Percentiles rank a stretch among this genome's conserved stretches.
These are phyloP conservation scores for Halictus quadricinctus DNA, from an alignment of 2,888 invertebrate species.

Conservation along the genomic window DNA sequence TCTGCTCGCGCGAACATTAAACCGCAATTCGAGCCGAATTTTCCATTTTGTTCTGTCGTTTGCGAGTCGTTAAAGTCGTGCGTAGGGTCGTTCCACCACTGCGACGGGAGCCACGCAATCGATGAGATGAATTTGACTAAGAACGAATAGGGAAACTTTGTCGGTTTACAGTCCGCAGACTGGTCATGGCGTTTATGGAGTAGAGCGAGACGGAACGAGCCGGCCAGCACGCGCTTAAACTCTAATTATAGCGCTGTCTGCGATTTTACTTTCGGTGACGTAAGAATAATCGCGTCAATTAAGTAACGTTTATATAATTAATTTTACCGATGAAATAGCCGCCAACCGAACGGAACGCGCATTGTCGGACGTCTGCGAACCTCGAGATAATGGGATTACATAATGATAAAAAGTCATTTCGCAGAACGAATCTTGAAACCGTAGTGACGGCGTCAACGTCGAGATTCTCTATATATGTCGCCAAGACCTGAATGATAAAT, in stretches of 20 bases:
- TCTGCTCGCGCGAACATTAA: too few relatives aligned
- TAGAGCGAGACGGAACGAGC: constrained; percentile 35
- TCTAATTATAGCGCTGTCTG: constrained; percentile 63
- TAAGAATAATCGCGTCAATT: constrained; percentile 72
- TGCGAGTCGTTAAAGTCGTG: neutral
- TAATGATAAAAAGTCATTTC: neutral
- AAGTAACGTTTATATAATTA: constrained; percentile 75
- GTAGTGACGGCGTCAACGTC: neutral
- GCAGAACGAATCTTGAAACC: neutral
- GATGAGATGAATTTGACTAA: constrained; percentile 10
- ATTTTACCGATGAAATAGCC: neutral
- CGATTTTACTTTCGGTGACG: constrained; percentile 71
- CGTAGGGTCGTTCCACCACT: neutral
- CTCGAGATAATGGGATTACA: neutral
- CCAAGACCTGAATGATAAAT: too few relatives aligned
- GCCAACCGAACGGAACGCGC: neutral
- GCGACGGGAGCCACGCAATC: neutral
- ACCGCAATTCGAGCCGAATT: neutral
- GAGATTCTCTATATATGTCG: too few relatives aligned
- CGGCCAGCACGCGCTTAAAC: constrained; percentile 55
- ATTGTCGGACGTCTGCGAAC: neutral
- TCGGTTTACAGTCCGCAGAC: constrained; percentile 13
- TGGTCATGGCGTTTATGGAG: constrained; percentile 38
- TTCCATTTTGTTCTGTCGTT: too few relatives aligned
- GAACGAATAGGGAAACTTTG: constrained; percentile 15